phyloP scores from a whole-genome alignment of 2,888 invertebrate genomes.

The Gortyna flavago region DNA sequence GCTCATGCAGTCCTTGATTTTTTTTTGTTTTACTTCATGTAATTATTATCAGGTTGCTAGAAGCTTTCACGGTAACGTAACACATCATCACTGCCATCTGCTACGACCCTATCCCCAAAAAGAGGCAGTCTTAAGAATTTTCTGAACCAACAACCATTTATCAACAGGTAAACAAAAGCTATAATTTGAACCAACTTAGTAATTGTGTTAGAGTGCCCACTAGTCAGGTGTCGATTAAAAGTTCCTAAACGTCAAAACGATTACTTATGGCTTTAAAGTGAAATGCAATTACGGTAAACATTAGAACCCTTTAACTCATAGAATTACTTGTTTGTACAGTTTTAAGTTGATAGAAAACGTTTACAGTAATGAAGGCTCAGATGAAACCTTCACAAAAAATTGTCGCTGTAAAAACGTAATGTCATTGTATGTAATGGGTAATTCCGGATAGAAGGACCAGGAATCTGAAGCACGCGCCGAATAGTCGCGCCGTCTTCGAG shows the following conservation, averaged over 20 bases:
- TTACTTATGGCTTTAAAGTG: conserved; percentile 52
- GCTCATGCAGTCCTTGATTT: background rate
- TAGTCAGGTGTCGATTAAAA: conserved; percentile 61
- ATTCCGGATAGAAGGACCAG: conserved; percentile 79
- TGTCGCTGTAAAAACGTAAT: conserved; percentile 83
- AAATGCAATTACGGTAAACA: conserved; percentile 72
- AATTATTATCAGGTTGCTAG: background rate
- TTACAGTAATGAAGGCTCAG: conserved; percentile 86
- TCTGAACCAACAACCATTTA: conserved; percentile 62
- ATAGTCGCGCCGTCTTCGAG: conserved; percentile 78
- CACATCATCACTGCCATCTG: conserved; percentile 12
- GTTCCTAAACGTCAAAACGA: conserved; percentile 62
- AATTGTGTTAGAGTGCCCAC: conserved; percentile 56
- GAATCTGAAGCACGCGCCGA: conserved; percentile 89
- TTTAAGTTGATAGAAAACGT: conserved; percentile 83
- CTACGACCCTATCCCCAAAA: conserved; percentile 14
- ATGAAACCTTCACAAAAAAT: conserved; percentile 77
- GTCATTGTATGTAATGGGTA: conserved; percentile 88
- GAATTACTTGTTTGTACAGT: conserved; percentile 83
- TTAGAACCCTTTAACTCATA: conserved; percentile 73
- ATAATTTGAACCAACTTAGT: conserved; percentile 56
- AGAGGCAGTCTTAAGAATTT: conserved; percentile 11
- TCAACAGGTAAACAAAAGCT: conserved; percentile 41
- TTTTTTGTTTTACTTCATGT: background rate
- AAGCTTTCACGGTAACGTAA: background rate